These are phyloP conservation scores for Meiosimyza decipiens DNA, from an alignment of 2,888 invertebrate species.

Conservation along the genomic window DNA sequence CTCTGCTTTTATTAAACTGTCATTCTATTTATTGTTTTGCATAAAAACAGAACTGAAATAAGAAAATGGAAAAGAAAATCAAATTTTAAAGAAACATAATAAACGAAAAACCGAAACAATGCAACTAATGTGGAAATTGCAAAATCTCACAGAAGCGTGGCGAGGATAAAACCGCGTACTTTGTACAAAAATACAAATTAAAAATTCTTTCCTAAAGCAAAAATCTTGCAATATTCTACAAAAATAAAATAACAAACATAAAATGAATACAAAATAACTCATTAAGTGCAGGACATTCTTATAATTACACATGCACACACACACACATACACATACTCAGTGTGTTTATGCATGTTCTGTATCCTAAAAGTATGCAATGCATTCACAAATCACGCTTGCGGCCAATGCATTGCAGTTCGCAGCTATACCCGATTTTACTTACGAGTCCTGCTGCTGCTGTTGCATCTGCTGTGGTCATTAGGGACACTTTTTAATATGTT, in stretches of 20 bases:
- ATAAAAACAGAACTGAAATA: conserved; percentile 8
- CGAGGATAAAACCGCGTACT: conserved; percentile 43
- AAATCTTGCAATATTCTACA: conserved; percentile 39
- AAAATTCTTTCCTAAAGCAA: conserved; percentile 56
- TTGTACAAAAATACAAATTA: conserved; percentile 53
- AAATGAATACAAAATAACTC: conserved; percentile 53
- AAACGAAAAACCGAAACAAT: conserved; percentile 22
- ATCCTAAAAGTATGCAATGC: conserved; percentile 62
- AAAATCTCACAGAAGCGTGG: conserved; percentile 38
- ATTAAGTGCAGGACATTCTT: conserved; percentile 62
- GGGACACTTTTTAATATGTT: conserved; percentile 11
- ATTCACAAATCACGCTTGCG: conserved; percentile 64
- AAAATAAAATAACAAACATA: conserved; percentile 40
- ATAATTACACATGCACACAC: conserved; percentile 41
- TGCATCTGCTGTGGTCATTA: conserved; percentile 22
- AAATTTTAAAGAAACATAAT: not conserved
- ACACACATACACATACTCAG: conserved; percentile 36
- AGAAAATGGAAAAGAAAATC: not conserved
- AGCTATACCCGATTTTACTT: conserved; percentile 32
- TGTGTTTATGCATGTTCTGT: conserved; percentile 13
- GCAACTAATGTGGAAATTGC: conserved; percentile 33
- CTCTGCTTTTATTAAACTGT: conserved; percentile 44
- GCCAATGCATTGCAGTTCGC: conserved; percentile 56
- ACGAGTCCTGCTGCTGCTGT: not conserved
- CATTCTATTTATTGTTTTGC: conserved; percentile 50